phyloP scores from a whole-genome alignment of 2,113 vertebrate genomes.

The Brevimyrus niger region DNA sequence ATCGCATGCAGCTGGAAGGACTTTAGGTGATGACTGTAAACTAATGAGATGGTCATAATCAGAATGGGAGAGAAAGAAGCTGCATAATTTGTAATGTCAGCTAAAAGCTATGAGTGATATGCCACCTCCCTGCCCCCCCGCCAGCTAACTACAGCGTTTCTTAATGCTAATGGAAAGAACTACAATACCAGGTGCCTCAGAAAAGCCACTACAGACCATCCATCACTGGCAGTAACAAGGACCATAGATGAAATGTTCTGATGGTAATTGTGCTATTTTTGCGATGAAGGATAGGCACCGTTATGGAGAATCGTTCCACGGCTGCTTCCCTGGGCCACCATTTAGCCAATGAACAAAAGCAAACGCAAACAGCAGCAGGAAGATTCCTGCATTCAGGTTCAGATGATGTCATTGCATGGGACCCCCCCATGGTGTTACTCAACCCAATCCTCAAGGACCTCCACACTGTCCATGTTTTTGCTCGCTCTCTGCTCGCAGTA shows the following conservation, averaged over 20 bases:
- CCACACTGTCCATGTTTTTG: background rate
- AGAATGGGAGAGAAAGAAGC: background rate
- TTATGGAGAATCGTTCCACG: background rate
- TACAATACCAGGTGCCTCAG: conserved; percentile 5
- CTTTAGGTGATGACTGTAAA: background rate
- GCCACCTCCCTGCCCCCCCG: background rate
- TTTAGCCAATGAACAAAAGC: background rate
- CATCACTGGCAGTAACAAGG: conserved; percentile 18
- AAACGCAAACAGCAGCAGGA: background rate
- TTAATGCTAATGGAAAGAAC: background rate
- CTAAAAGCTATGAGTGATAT: background rate
- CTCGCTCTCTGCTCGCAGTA: background rate
- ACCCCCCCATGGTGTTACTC: background rate
- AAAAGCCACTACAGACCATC: conserved; percentile 19
- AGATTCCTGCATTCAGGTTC: background rate
- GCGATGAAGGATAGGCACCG: conserved; percentile 13
- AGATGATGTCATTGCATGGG: background rate
- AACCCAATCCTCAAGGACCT: background rate
- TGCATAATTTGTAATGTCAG: background rate
- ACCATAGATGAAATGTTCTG: conserved; percentile 8
- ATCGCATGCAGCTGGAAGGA: background rate
- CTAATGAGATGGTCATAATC: background rate
- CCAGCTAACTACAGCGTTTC: background rate
- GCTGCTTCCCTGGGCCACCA: background rate
- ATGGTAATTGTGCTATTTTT: conserved; percentile 25